phyloP scores from a whole-genome alignment of 2,888 invertebrate species.

The Trimorus sp. region DNA sequence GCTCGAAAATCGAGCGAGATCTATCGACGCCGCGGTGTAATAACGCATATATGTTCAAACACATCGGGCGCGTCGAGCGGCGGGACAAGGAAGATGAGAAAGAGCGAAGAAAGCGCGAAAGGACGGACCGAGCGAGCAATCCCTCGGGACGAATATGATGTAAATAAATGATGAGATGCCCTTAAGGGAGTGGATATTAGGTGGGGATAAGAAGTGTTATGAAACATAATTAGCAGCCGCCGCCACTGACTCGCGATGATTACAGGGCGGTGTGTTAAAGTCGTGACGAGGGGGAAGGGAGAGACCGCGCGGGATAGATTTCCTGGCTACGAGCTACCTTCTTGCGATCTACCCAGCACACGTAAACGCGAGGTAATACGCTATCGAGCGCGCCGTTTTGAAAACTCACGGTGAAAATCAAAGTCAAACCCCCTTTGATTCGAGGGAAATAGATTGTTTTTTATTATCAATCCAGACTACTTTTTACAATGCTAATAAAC shows the following conservation, averaged over 20 bases:
- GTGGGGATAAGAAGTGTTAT: conserved; percentile 82
- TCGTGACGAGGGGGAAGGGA: conserved; percentile 69
- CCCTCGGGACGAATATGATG: conserved; percentile 80
- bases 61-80: conserved; percentile 28
- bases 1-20: conserved; percentile 65
- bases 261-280: conserved; percentile 81
- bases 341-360: conserved; percentile 65
- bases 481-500: too few species aligned
- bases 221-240: conserved; percentile 82
- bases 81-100: conserved; percentile 33
- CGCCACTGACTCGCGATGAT: conserved; percentile 82
- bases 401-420: conserved; percentile 16
- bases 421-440: neutral
- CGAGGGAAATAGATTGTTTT: too few species aligned
- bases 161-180: conserved; percentile 81
- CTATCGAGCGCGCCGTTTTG: conserved; percentile 50
- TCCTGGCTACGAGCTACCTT: conserved; percentile 76
- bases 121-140: conserved; percentile 64
- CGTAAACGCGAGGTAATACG: conserved; percentile 43
- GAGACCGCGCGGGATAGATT: conserved; percentile 76
- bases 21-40: conserved; percentile 59
- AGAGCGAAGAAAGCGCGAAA: conserved; percentile 55
- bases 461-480: too few species aligned
- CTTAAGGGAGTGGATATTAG: conserved; percentile 80
- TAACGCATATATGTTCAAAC: conserved; percentile 59